phyloP scores from a whole-genome alignment of 1,140 invertebrate species.

The Lasioglossum baleicum region DNA sequence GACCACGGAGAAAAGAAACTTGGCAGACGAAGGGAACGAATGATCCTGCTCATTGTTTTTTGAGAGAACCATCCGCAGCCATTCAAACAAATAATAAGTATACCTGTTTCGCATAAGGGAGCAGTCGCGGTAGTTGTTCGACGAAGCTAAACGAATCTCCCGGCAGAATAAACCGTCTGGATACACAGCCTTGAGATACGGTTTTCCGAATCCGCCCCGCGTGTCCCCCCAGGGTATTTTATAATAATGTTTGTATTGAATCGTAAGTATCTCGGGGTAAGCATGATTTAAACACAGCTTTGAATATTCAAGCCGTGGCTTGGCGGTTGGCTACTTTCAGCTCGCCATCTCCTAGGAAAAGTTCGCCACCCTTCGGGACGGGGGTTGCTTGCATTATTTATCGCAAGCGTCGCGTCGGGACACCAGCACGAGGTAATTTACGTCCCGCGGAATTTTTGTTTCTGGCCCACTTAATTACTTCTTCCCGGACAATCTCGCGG shows the following conservation, averaged over 20 bases:
- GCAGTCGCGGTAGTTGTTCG: not conserved
- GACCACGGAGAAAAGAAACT: too few species aligned
- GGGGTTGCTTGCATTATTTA: slow-evolving; percentile 14
- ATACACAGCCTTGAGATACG: not conserved
- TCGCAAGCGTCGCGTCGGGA: not conserved
- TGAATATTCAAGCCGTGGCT: slow-evolving; percentile 10
- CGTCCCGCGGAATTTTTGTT: not conserved
- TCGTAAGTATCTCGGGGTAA: not conserved
- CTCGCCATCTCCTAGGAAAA: not conserved
- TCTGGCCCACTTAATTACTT: not conserved
- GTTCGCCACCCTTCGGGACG: not conserved
- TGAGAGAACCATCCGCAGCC: too few species aligned
- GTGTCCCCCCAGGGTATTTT: not conserved
- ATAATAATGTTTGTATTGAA: slow-evolving; percentile 8
- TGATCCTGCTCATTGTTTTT: too few species aligned
- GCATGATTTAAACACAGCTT: not conserved
- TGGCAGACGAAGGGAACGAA: too few species aligned
- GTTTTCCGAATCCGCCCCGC: not conserved
- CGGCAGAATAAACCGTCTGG: too few species aligned
- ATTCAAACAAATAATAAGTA: too few species aligned
- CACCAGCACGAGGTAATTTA: slow-evolving; percentile 18
- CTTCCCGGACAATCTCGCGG: not conserved
- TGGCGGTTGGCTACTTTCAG: not conserved
- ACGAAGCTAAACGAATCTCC: slow-evolving; percentile 4
- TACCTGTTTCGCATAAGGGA: slow-evolving; percentile 18